Evolutionary conservation across 2,797 vertebrate genomes (phyloP).

Genomic region (Chelon labrosus): DNA sequence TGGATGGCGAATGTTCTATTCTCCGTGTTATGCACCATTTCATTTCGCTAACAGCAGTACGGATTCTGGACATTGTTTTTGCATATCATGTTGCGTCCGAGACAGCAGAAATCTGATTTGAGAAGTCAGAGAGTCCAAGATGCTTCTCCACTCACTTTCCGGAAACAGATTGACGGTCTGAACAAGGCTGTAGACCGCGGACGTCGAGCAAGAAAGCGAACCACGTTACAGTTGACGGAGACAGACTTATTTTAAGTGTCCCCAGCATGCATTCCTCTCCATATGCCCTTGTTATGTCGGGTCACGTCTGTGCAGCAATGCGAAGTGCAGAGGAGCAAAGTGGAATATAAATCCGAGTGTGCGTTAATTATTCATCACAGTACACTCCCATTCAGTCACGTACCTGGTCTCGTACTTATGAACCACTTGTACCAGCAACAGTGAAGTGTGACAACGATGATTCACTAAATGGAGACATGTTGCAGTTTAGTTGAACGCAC

Average conservation of each 20-base stretch:
- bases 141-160: no score
- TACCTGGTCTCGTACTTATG: not conserved
- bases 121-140: no score
- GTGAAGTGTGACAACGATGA: not conserved
- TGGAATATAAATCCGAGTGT: not conserved
- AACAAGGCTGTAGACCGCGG: not conserved
- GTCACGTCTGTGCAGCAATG: not conserved
- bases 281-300: not conserved
- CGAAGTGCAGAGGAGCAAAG: not conserved
- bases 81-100: no score
- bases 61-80: no score
- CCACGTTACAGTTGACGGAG: not conserved
- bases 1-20: no score
- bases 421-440: not conserved
- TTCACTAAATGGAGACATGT: not conserved
- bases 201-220: not conserved
- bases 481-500: not conserved
- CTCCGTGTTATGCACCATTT: no score
- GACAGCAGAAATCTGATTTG: no score
- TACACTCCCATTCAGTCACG: not conserved
- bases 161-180: no score
- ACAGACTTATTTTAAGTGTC: not conserved
- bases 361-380: slow-evolving; percentile 6
- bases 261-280: not conserved
- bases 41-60: no score